These are phyloP conservation scores for Pseudopleuronectes americanus DNA, from an alignment of 2,797 vertebrate genomes.

Conservation along the genomic window DNA sequence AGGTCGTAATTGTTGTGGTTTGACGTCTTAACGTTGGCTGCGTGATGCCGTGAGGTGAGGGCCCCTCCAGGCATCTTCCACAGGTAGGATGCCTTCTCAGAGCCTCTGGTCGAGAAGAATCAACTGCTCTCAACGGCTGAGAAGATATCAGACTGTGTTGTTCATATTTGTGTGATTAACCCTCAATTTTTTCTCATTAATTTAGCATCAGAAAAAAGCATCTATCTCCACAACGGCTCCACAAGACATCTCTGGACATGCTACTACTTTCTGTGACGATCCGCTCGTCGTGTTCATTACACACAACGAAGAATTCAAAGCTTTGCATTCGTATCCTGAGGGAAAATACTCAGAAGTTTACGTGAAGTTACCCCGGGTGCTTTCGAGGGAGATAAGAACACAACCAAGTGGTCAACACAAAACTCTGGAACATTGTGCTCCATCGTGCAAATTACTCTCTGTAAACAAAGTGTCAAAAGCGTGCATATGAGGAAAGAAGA, in stretches of 20 bases:
- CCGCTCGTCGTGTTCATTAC: not conserved
- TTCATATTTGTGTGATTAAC: not conserved
- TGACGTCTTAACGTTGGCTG: constrained; percentile 17
- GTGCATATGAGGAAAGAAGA: no score
- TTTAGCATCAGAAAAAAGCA: not conserved
- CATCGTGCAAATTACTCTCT: not conserved
- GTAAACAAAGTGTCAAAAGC: not conserved
- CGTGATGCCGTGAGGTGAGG: not conserved
- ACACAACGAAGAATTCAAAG: not conserved
- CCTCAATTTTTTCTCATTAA: not conserved
- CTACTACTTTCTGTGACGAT: not conserved
- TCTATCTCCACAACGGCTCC: no score
- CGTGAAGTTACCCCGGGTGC: not conserved
- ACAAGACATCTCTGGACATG: not conserved
- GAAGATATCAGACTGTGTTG: not conserved
- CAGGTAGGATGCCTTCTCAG: constrained; percentile 9
- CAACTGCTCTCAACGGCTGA: not conserved
- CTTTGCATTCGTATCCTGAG: no score
- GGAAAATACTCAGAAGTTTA: not conserved
- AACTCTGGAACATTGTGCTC: not conserved
- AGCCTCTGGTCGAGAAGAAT: not conserved
- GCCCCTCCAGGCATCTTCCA: not conserved
- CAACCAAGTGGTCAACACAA: not conserved
- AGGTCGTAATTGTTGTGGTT: constrained; percentile 51
- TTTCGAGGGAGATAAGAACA: not conserved